These are phyloP conservation scores for Cetoscarus ocellatus DNA, from an alignment of 2,797 vertebrate genomes.

Conservation along the genomic window DNA sequence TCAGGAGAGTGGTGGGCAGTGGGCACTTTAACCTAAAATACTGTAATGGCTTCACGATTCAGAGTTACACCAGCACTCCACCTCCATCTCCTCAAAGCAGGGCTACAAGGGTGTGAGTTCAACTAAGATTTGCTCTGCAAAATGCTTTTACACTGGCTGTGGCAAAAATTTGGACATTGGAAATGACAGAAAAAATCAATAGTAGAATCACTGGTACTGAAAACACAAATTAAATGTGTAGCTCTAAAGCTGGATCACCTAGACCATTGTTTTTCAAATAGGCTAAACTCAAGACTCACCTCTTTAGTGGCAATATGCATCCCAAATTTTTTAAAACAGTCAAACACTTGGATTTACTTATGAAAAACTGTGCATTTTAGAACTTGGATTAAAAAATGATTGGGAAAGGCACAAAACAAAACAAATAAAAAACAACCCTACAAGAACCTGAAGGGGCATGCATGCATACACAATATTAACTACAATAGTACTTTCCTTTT, in stretches of 20 bases:
- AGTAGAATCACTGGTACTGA: constrained; percentile 30
- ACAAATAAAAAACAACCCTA: no score
- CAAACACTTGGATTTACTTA: no score
- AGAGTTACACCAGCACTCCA: constrained; percentile 80
- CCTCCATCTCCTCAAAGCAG: constrained; percentile 81
- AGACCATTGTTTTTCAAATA: not conserved
- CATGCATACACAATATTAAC: no score
- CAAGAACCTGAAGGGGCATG: no score
- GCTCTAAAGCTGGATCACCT: constrained; percentile 17
- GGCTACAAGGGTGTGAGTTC: constrained; percentile 62
- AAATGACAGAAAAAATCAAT: constrained; percentile 71
- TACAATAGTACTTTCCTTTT: no score
- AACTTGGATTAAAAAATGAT: no score
- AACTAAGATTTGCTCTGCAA: constrained; percentile 75
- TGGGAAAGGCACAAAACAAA: no score
- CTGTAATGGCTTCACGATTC: constrained; percentile 80
- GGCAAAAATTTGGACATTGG: constrained; percentile 55
- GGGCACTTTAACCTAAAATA: constrained; percentile 83
- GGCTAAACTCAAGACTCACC: no score
- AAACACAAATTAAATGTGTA: constrained; percentile 29
- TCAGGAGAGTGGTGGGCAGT: constrained; percentile 76
- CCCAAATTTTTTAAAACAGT: no score
- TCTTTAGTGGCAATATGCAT: no score
- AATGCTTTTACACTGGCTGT: constrained; percentile 65
- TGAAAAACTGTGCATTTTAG: no score